Evolutionary conservation across 2,888 invertebrate genomes (phyloP).

Genomic region (Drosophila limbata): DNA sequence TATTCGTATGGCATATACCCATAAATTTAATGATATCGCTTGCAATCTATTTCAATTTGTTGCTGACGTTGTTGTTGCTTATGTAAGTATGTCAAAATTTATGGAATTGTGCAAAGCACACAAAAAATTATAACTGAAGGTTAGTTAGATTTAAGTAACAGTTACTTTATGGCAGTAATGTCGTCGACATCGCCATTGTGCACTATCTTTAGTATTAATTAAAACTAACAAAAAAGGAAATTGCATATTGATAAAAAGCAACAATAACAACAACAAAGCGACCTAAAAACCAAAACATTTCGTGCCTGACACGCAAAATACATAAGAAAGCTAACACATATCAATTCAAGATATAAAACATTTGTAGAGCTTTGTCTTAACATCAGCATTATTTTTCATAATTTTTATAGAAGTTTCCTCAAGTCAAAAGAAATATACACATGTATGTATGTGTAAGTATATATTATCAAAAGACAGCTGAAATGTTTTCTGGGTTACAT

Average conservation of each 20-base stretch:
- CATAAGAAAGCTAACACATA: constrained; percentile 20
- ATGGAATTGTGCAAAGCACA: constrained; percentile 68
- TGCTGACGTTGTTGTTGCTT: constrained; percentile 18
- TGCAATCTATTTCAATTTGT: constrained; percentile 63
- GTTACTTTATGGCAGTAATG: constrained; percentile 52
- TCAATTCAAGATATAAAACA: constrained; percentile 5
- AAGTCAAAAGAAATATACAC: constrained; percentile 1
- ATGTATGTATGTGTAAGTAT: neutral
- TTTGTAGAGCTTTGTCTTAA: constrained; percentile 3
- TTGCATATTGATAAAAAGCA: constrained; percentile 71
- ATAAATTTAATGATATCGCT: constrained; percentile 70
- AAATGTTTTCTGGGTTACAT: constrained; percentile 36
- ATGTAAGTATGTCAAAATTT: constrained; percentile 67
- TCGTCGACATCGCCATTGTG: constrained; percentile 26
- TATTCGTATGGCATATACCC: constrained; percentile 55
- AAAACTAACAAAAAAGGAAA: constrained; percentile 73
- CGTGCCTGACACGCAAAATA: constrained; percentile 47
- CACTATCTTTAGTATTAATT: constrained; percentile 80
- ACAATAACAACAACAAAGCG: constrained; percentile 25
- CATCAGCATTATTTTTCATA: constrained; percentile 10
- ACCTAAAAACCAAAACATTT: constrained; percentile 37
- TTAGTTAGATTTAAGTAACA: constrained; percentile 61
- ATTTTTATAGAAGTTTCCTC: constrained; percentile 10
- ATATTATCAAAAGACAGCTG: constrained; percentile 8
- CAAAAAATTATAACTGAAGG: constrained; percentile 67